Base-by-base conservation (phyloP, 2,113 vertebrate species). In the Megalops atlanticus region DNA sequence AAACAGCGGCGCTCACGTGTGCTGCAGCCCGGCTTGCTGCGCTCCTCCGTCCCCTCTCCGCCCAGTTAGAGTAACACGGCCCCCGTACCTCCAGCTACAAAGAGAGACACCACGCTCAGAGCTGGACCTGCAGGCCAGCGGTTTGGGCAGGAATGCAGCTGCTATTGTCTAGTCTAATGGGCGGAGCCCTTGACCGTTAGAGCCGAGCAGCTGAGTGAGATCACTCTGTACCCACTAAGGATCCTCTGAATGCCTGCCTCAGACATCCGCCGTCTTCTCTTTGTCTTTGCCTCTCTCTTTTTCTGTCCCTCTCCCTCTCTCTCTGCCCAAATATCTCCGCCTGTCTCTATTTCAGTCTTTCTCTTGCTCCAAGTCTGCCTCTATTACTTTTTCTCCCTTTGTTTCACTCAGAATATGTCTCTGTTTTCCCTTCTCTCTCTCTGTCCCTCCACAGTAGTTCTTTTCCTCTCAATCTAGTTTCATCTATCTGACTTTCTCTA, bases 1-100 rank as follows among this genome's bases (percentile, higher is more conserved):
- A 72, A 69, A 64, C 76, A 70, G 64, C 2, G 40, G 73, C 78
- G 74, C 64, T 68, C 24, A n/a, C 21, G 24, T 58, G 74, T 58
- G 40, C 70, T 72, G 43, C 16, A 70, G n/a, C 40, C 45, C 31
- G n/a, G n/a, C n/a, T 10, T 10, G 39, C 15, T 36, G 45, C 40
- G 14, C 24, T 21, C 47, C 52, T 54, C 69, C 33, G 11, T 31
- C 33, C 33, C 69, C 2, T 72, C 39, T 45, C 41, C 11, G 74
- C 31, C 74, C 45, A n/a, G 74, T 52, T 36, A 52, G 36, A 76
- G 35, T 52, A 76, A 76, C 74, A 75, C 18, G 33, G 12, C 40
- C 15, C 3, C 47, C 2, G 49, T 47, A 31, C 74, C 45, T 33
- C 12, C 14, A 45, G 31, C 41, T 76, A 45, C 27, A 76, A 40